Base-by-base conservation (phyloP, 2,888 invertebrate genomes). In the Drosophila testacea region DNA sequence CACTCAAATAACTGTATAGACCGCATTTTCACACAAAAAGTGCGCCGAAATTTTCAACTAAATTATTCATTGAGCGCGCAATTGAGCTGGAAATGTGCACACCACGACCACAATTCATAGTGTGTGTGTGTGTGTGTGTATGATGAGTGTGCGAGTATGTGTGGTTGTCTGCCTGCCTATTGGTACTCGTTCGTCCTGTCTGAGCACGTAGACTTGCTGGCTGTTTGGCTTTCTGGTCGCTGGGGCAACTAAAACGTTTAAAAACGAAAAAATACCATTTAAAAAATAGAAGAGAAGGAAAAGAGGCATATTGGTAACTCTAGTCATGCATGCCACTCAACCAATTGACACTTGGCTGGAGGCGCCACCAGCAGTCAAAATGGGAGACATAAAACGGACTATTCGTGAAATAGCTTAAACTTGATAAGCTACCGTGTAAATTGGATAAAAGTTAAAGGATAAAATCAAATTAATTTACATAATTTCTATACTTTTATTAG, bases 11-110 rank as follows among this genome's bases (percentile, higher is more conserved):
- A 78, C 69, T 74, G 74, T 78, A 69, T 73, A 66, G 69, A 68
- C 71, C 77, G 72, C 80, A 83, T 73, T 77, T 73, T 67, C 83
- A 71, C 86, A 72, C 87, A 83, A 83, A 83, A 83, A 83, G 72
- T 87, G 79, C 83, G 85, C 85, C 85, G 88, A 88, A 88, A 85
- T 80, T 83, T 85, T 72, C 81, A 75, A 88, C 84, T 85, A 85
- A 85, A 85, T 85, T 88, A 85, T 85, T 85, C 84, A 85, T 85
- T 85, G 84, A 81, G 81, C 81, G 86, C 81, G 88, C 88, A 81
- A 85, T 88, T 85, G 88, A 85, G 84, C 83, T 83, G 83, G 88
- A 83, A 88, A 85, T 83, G 87, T 85, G 85, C 71, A 69, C 66
- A 51, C 27, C 39, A 47, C 56, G 28, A 46, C 46, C 54, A 61